Evolutionary conservation across 2,888 invertebrate species (phyloP).

Genomic region (Temnothorax unifasciatus): DNA sequence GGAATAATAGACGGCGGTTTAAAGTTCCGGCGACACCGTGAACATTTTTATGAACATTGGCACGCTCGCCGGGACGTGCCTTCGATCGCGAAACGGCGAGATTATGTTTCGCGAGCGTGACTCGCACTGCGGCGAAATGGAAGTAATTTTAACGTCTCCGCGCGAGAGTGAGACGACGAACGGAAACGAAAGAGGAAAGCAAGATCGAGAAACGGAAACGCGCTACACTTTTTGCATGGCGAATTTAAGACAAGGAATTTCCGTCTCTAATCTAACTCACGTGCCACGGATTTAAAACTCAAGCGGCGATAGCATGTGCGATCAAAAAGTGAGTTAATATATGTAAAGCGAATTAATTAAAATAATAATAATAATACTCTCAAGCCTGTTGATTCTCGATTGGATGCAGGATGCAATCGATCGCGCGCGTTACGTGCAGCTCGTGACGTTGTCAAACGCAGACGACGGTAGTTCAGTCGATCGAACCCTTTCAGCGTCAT

Average conservation of each 20-base stretch:
- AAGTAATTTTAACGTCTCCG: conserved; percentile 39
- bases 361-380: conserved; percentile 38
- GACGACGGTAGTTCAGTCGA: conserved; percentile 36
- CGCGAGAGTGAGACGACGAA: not conserved
- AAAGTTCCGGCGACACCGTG: conserved; percentile 76
- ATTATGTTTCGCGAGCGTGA: conserved; percentile 35
- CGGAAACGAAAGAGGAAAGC: conserved; percentile 10
- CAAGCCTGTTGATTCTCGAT: conserved; percentile 52
- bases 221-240: conserved; percentile 13
- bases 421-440: conserved; percentile 33
- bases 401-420: conserved; percentile 42
- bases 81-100: conserved; percentile 45
- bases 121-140: conserved; percentile 25
- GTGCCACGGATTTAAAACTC: conserved; percentile 26
- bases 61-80: conserved; percentile 53
- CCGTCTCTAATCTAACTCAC: conserved; percentile 20
- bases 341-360: conserved; percentile 26
- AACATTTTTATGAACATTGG: conserved; percentile 78
- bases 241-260: not conserved
- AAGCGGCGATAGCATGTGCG: not conserved
- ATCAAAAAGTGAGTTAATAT: not conserved
- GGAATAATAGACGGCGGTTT: conserved; percentile 80
- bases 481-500: conserved; percentile 56
- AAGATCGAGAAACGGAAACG: conserved; percentile 26
- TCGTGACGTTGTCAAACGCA: conserved; percentile 54